Evolutionary conservation across 1,140 invertebrate species (phyloP), one percentile per base, ranked within the genome.

Genomic region (Pteromalus puparum): DNA sequence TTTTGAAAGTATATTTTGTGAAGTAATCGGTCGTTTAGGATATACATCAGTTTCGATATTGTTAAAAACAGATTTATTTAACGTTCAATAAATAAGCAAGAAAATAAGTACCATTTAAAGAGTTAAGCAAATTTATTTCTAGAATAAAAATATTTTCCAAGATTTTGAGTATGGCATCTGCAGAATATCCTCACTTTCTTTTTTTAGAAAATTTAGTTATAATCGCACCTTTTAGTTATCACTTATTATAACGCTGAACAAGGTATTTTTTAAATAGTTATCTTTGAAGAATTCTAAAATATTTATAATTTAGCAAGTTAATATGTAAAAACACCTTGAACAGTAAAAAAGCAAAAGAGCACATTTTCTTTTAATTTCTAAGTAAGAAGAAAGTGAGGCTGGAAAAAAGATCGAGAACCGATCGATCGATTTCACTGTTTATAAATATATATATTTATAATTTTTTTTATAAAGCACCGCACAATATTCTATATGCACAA

Each of bases 381-480:
- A 48, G 9, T 0, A 79, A 30, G 28, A 67, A 46, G 48, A 65
- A 68, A 72, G 30, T 30, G 21, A 53, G 34, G 10, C 28, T 82
- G 13, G 61, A 34, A 82, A 30, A 74, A 18, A 42, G 10, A 70
- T 42, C 15, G 46, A 83, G 18, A 72, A 34, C 6, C 48, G 42
- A 81, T 85, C 83, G 79, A 81, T 77, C 73, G 74, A 53, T 81
- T 73, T 65, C 30, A 75, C 13, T 53, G 53, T 78, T 77, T 84
- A 81, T 75, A 75, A 74, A 26, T 48, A 75, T 75, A 30, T 34
- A 42, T 34, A 73, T 77, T 70, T 70, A 38, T 26, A 79, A 74
- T 84, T 28, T 38, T 81, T 81, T 85, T 67, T 81, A 38, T 75
- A 21, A 72, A 85, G 72, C 79, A 85, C 84, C 81, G 77, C 77